Evolutionary conservation across 1,140 invertebrate genomes (phyloP), one percentile per base, ranked within the genome.

Genomic region (Amphibalanus amphitrite): DNA sequence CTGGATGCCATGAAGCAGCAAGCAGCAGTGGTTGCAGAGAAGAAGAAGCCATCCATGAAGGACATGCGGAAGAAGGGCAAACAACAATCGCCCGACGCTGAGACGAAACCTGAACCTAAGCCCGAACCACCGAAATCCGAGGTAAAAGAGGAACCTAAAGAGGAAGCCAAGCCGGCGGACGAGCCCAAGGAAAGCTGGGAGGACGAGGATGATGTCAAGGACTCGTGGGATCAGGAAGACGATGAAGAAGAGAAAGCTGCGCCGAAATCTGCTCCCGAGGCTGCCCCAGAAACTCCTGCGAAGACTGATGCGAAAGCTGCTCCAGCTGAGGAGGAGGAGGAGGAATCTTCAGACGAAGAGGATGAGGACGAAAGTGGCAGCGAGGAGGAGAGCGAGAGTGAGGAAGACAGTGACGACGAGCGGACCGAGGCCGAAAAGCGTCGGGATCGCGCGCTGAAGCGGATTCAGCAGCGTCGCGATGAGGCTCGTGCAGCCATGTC

Each of bases 1-100:
- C 81, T 98, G 67, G 91, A 96, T 72, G 87, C 89, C 3, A 82
- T 95, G 40, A 92, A 92, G 82, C 90, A 89, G 33, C 89, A 93
- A 80, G 92, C 92, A 59, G 79, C 89, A 25, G 81, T 83, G 74
- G 75, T 86, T 20, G 40, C 20, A 25, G 28, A 69, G 40, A 70
- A n/a, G 28, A 28, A 10, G 6, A 0, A 17, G 28, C 4, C n/a
- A 29, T 71, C 84, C 84, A 6, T 29, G 38, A 70, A 47, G 20
- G 29, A 28, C 23, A 40, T 69, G 71, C 6, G 15, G 26, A 90
- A 84, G 72, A 93, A 91, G 80, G 82, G 85, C 70, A 88, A 89
- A 78, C 83, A 83, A 72, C 78, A 76, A 67, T 79, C 79, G 77
- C 71, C 81, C 69, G 83, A 81, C 74, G 83, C 81, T 72, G 80